A percentile compares a stretch with the other conserved stretches of the same genome.
These are phyloP conservation scores for Paracentrotus lividus DNA, from an alignment of 53 echinoderm and acorn worm species.

Conservation along the genomic window DNA sequence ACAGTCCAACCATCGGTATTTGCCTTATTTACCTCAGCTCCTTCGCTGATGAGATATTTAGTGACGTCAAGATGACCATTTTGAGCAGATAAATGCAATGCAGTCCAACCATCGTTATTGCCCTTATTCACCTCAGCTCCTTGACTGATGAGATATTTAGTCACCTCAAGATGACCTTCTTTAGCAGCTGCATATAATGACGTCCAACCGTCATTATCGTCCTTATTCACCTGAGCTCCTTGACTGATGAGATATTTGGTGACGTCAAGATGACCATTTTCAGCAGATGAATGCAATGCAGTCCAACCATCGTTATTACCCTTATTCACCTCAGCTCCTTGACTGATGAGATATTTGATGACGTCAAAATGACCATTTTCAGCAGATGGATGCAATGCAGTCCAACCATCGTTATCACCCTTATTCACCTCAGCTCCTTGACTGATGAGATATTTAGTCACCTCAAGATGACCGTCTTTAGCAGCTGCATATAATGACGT, in stretches of 20 bases:
- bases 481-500: no score
- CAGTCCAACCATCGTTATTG: background rate
- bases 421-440: slow-evolving; percentile 37
- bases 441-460: background rate
- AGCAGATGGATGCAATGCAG: slow-evolving; percentile 40
- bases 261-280: background rate
- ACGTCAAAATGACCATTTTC: background rate
- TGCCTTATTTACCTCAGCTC: slow-evolving; percentile 3
- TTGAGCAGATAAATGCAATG: background rate
- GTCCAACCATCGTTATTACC: background rate
- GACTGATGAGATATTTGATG: background rate
- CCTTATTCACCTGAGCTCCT: background rate
- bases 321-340: background rate
- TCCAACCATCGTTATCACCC: background rate
- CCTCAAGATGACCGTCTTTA: slow-evolving; percentile 24
- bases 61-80: background rate
- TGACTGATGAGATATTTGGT: background rate
- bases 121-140: slow-evolving; percentile 20
- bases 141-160: background rate
- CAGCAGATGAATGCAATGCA: background rate
- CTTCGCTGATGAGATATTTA: background rate
- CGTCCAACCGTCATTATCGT: background rate
- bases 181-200: background rate
- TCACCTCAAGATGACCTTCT: background rate
- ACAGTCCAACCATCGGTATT: no score